Base-by-base conservation (phyloP, 2,888 invertebrate species). In the Hecatera dysodea region DNA sequence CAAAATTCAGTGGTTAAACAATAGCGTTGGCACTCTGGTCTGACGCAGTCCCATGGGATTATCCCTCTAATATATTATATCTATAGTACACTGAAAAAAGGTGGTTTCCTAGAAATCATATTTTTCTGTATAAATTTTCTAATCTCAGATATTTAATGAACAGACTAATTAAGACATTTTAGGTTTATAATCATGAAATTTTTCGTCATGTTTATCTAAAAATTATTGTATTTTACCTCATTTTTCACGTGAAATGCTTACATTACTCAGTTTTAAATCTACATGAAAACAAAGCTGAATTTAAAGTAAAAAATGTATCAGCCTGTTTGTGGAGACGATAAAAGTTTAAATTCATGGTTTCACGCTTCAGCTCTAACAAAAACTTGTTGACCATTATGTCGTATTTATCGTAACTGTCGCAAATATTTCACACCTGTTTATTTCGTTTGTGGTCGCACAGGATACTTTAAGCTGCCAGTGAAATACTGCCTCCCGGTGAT, bases 371-470 rank as follows among this genome's bases (percentile, higher is more conserved):
- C 44, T 33, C 29, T 29, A 15, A 36, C 50, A 36, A 50, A 24
- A 24, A 15, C 39, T 66, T 59, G 66, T 52, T 24, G 50, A 15
- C 12, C 48, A 39, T 39, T 42, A 17, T 39, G 59, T 44, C n/a
- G 39, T 39, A 50, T 72, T 64, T 56, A 64, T 63, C 50, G 55
- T 72, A 50, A 4, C 22, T 29, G 22, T 52, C 4, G 44, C 39
- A 17, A 7, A 61, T 64, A 52, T 64, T 55, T 66, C 55, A 50
- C 36, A 27, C 19, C 15, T 22, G 44, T 67, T 73, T 77, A 72
- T 67, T 61, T 52, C 12, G 5, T 56, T 55, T 9, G 36, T 17
- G 50, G 66, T 60, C 36, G 11, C 56, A 27, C 36, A 12, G 62
- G 36, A 53, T 63, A 33, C 46, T 55, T 52, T 29, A 24, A 11